Conservation (phyloP, 2,888 invertebrate species). For the Acheta domesticus region DNA sequence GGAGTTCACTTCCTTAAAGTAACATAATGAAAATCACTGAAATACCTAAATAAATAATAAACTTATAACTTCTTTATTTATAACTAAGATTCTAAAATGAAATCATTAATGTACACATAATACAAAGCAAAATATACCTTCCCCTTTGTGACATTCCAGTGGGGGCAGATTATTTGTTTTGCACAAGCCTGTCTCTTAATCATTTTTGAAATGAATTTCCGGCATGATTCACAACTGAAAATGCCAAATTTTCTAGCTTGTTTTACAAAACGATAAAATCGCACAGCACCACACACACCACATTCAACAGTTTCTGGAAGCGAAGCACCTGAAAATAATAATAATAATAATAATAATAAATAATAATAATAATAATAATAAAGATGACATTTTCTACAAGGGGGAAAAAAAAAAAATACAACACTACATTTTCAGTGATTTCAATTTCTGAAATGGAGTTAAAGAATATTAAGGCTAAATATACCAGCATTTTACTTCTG, state of each 20-base stretch:
- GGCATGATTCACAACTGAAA: constrained; percentile 79
- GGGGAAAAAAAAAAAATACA: too few species aligned
- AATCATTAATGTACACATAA: constrained; percentile 6
- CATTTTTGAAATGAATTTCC: constrained; percentile 81
- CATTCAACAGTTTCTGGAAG: constrained; percentile 56
- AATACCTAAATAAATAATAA: background rate
- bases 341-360: too few species aligned
- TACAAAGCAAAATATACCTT: constrained; percentile 48
- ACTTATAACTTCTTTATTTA: background rate
- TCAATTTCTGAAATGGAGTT: too few species aligned
- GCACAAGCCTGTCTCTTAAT: constrained; percentile 64
- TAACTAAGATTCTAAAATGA: background rate
- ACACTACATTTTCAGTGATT: too few species aligned
- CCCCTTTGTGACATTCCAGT: constrained; percentile 66
- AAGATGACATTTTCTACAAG: too few species aligned
- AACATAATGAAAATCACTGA: background rate
- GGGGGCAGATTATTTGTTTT: constrained; percentile 53
- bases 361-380: too few species aligned
- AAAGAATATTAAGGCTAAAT: too few species aligned
- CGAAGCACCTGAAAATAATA: background rate
- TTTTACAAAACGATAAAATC: constrained; percentile 71
- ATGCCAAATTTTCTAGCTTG: constrained; percentile 81
- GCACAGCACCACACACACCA: constrained; percentile 73
- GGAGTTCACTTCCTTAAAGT: background rate
- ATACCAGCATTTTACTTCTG: too few species aligned